These are phyloP conservation scores for Rattus rattus DNA, from an alignment of 2,113 vertebrate genomes.

Conservation along the genomic window DNA sequence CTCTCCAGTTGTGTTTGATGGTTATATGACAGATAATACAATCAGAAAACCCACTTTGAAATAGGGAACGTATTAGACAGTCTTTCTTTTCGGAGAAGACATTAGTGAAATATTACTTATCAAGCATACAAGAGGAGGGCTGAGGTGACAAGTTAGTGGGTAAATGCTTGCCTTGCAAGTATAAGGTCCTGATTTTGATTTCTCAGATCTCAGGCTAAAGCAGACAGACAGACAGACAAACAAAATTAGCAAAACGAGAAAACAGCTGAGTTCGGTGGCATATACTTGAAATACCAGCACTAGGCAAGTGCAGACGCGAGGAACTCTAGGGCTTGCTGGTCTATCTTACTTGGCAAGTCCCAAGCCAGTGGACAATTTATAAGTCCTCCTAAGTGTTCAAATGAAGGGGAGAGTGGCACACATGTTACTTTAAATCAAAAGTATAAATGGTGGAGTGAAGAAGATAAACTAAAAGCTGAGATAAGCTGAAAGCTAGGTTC, in stretches of 20 bases:
- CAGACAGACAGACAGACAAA: neutral
- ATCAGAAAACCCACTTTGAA: neutral
- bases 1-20: neutral
- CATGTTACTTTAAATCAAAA: neutral
- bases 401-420: neutral
- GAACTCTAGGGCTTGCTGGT: neutral
- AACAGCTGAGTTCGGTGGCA: neutral
- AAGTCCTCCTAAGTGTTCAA: neutral
- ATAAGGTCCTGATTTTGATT: neutral
- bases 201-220: neutral
- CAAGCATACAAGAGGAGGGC: neutral
- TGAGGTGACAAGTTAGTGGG: neutral
- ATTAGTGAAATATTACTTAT: neutral
- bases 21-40: neutral
- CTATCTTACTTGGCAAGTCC: neutral
- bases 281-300: neutral
- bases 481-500: neutral
- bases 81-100: neutral
- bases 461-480: neutral
- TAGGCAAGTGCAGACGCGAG: neutral
- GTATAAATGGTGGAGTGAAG: neutral
- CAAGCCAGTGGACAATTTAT: neutral
- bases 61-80: neutral
- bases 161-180: neutral
- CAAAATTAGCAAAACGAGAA: neutral